Evolutionary conservation across 2,797 vertebrate genomes (phyloP), one percentile per base, ranked within the genome.

Genomic region (Liasis olivaceus): DNA sequence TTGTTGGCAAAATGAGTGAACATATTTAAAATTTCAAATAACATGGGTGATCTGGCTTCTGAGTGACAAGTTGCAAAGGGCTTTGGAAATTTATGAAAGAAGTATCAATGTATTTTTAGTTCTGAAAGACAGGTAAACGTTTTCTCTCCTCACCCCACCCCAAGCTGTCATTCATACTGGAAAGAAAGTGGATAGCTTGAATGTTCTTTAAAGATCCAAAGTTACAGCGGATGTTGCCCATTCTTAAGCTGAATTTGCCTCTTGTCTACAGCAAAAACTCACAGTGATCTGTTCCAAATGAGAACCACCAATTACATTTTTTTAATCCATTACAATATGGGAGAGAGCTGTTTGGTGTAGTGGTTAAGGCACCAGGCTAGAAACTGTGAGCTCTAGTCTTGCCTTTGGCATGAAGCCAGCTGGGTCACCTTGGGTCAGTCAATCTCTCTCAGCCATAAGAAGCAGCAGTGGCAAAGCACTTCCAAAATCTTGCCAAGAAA

Each of bases 1-100:
- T 28, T 85, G 85, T 96, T 92, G 66, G 24, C 77, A 94, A 94
- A 92, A 58, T 89, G 63, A 92, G 91, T 95, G 93, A 94, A 95
- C 89, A 94, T 64, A 91, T 93, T 92, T 92, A 56, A 64, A 96
- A 96, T 93, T 91, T 92, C 96, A 92, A 56, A 92, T 90, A 92
- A 94, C 93, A 90, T n/a, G 91, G 91, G 93, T 96, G 89, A 94
- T 3, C 42, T 95, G 64, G 22, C 90, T 95, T 95, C 94, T 95
- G 90, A 88, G 51, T 95, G 94, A 94, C 91, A 95, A 92, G 47
- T 94, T 63, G 89, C 89, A 96, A 87, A 64, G 54, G 51, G 87
- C 91, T 66, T 62, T 93, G 92, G 91, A 81, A 77, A 60, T 56
- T 31, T 11, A n/a, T 72, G 26, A 92, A 51, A 56, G 91, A 63